These are phyloP conservation scores for Cyprinodon variegatus DNA, from an alignment of 2,113 vertebrate species.

Conservation along the genomic window DNA sequence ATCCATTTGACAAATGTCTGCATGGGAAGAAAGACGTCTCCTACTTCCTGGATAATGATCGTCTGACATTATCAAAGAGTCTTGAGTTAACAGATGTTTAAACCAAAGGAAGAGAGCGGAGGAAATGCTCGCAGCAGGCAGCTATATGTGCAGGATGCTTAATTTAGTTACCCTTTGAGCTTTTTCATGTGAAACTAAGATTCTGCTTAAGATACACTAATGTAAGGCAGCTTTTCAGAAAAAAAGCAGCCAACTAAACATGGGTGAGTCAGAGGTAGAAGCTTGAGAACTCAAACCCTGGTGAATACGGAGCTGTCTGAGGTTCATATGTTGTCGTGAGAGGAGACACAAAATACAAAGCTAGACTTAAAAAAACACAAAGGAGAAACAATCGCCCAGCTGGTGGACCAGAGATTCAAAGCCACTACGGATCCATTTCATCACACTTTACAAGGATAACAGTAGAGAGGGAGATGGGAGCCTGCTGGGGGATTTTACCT, in stretches of 20 bases:
- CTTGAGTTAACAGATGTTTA: background rate
- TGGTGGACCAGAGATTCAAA: constrained; percentile 56
- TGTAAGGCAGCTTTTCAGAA: background rate
- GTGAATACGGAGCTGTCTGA: constrained; percentile 30
- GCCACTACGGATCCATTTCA: constrained; percentile 39
- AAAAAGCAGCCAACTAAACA: background rate
- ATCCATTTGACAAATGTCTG: background rate
- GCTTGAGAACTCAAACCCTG: constrained; percentile 16
- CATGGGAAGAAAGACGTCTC: background rate
- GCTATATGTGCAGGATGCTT: background rate
- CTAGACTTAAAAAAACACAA: constrained; percentile 27
- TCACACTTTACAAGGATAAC: constrained; percentile 4
- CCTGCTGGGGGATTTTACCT: constrained; percentile 75
- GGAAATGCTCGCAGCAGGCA: constrained; percentile 5
- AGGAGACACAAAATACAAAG: constrained; percentile 26
- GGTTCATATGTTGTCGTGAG: constrained; percentile 57
- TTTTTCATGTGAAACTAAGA: background rate
- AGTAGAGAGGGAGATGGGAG: constrained; percentile 2
- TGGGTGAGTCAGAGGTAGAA: constrained; percentile 20
- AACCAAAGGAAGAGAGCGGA: background rate
- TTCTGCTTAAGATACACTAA: constrained; percentile 13
- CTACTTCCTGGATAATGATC: background rate
- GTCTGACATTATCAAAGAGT: background rate
- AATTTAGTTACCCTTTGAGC: background rate
- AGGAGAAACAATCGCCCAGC: constrained; percentile 40